These are phyloP conservation scores for Menura novaehollandiae DNA, from an alignment of 2,113 vertebrate genomes.

Conservation along the genomic window DNA sequence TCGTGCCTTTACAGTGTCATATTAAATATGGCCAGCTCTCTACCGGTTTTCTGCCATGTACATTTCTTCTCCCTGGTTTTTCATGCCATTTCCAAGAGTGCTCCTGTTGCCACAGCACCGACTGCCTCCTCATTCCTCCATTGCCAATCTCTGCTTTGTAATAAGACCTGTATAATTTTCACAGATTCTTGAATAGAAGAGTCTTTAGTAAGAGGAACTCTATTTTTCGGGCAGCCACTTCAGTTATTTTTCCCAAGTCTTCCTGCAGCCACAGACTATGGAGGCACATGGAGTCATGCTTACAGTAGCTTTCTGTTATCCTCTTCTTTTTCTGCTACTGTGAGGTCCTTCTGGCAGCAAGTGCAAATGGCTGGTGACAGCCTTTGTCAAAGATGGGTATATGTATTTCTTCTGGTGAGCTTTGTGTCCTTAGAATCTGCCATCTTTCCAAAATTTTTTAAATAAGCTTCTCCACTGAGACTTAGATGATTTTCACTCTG, in stretches of 20 bases:
- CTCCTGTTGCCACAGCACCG: neutral
- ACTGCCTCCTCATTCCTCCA: neutral
- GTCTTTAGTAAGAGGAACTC: neutral
- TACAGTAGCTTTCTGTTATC: neutral
- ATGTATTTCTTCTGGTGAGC: neutral
- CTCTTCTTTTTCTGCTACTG: neutral
- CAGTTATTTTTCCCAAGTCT: neutral
- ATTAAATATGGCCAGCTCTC: neutral
- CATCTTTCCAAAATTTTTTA: too few species aligned
- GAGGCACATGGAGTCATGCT: neutral
- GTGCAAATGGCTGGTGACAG: neutral
- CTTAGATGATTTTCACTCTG: neutral
- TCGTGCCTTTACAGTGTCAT: neutral
- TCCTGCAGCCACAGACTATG: neutral
- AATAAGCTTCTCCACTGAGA: neutral
- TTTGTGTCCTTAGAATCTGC: neutral
- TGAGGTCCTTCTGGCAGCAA: neutral
- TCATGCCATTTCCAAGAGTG: neutral
- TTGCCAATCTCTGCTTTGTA: neutral
- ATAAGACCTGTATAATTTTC: neutral
- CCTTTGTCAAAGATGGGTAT: neutral
- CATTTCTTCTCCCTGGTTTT: neutral
- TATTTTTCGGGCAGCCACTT: accelerated
- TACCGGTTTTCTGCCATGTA: neutral
- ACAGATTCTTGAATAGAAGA: neutral